Percentiles rank a stretch among this genome's conserved stretches.
phyloP scores from a whole-genome alignment of 2,888 invertebrate genomes.

The Drosophila barbarae region DNA sequence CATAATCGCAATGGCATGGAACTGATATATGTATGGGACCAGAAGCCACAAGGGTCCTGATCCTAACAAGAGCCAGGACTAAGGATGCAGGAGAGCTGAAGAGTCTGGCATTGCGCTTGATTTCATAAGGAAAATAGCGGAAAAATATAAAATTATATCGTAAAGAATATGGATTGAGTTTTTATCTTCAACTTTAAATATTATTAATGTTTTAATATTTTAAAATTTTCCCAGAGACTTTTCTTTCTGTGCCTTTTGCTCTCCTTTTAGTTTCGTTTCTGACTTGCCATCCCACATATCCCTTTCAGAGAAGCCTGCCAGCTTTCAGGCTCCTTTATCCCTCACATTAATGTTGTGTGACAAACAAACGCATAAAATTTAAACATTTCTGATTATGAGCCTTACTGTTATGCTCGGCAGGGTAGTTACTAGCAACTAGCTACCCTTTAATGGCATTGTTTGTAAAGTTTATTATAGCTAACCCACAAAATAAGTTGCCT shows the following conservation, averaged over 20 bases:
- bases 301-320: neutral
- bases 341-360: slow-evolving; percentile 24
- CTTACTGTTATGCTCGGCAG: slow-evolving; percentile 28
- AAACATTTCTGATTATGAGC: slow-evolving; percentile 38
- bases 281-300: neutral
- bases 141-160: too few species aligned
- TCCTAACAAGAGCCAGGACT: neutral
- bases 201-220: neutral
- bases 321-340: neutral
- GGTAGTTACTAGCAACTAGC: slow-evolving; percentile 1
- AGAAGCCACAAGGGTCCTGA: neutral
- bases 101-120: neutral
- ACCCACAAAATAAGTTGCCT: neutral
- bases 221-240: neutral
- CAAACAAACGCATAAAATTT: slow-evolving; percentile 37
- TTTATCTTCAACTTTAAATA: neutral
- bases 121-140: neutral
- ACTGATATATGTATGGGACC: neutral
- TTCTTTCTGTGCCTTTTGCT: neutral
- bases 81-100: neutral
- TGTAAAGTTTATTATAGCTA: neutral
- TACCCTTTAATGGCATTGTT: slow-evolving; percentile 26
- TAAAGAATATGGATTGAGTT: too few species aligned
- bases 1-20: neutral
- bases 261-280: neutral